Base-by-base conservation (phyloP, 2,888 invertebrate species). In the Neoaliturus tenellus region DNA sequence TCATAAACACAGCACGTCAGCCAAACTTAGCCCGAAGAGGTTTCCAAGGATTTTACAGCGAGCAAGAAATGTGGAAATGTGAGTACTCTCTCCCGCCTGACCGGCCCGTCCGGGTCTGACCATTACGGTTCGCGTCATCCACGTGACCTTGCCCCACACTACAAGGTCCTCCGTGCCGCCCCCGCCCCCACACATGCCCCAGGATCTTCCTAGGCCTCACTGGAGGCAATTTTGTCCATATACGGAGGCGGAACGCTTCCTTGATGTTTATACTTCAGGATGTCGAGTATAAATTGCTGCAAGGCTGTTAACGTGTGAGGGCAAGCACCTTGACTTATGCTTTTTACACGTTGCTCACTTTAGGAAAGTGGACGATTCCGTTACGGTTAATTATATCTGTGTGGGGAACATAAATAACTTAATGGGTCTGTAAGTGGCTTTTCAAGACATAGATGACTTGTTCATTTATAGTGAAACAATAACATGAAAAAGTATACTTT, bases 81-180 rank as follows among this genome's bases (percentile, higher is more conserved):
- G 4, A 6, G 35, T 35, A 10, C 10, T 35, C 35, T 35, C 35
- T 35, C 35, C n/a, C 12, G 12, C 6, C 44, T 44, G 6, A 12
- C 44, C 44, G 12, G 4, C 17, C 17, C 3, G 12, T 51, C 51
- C 20, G 2, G 1, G 51, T 10, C 10, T 23, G 51, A 10, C 51
- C 51, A 14, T 14, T 14, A 44, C 44, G 12, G n/a, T 44, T 44
- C 44, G 14, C 44, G n/a, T n/a, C n/a, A n/a, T 44, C 44, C 44
- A 17, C 6, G 12, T 23, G 55, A 12, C 55, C 55, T 55, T 55
- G 55, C 55, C 55, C 55, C 12, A 55, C 20, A 55, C 23, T 20
- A 5, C 55, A 62, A 62, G 62, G 62, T 62, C 62, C n/a, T n/a
- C n/a, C n/a, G n/a, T n/a, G 62, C 62, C 62, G 62, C 28, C 58